A percentile compares a stretch with the other conserved stretches of the same genome.
Conservation (phyloP, 2,888 invertebrate genomes). For the Dryadula phaetusa region DNA sequence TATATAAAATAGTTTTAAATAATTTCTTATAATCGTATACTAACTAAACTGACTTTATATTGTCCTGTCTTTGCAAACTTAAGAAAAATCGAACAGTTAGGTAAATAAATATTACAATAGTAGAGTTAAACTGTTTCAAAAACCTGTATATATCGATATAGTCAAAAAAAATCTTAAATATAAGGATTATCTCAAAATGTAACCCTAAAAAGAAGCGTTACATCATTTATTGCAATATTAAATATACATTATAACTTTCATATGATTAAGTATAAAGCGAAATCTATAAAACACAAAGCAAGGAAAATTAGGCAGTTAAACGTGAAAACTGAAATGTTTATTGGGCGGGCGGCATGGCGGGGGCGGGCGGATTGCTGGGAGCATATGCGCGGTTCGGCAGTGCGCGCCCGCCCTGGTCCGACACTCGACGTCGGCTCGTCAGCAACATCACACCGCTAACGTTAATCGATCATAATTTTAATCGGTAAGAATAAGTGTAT, state of each 20-base stretch:
- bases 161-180: too few relatives aligned
- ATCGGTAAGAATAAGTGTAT: conserved; percentile 79
- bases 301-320: conserved; percentile 40
- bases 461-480: conserved; percentile 76
- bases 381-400: conserved; percentile 63
- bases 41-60: too few relatives aligned
- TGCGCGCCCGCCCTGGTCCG: conserved; percentile 82
- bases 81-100: too few relatives aligned
- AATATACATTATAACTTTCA: not conserved
- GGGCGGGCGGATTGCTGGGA: conserved; percentile 49
- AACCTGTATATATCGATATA: too few relatives aligned
- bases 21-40: too few relatives aligned
- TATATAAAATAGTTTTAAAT: too few relatives aligned
- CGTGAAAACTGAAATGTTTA: conserved; percentile 64
- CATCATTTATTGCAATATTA: not conserved
- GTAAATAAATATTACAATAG: too few relatives aligned
- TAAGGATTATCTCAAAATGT: too few relatives aligned
- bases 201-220: too few relatives aligned
- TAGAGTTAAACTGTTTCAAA: too few relatives aligned
- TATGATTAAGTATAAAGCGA: conserved; percentile 16
- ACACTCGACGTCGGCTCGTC: conserved; percentile 85
- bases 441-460: conserved; percentile 75
- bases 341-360: conserved; percentile 56
- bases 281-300: conserved; percentile 34
- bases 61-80: too few relatives aligned